Percentiles rank a stretch among this genome's conserved stretches.
phyloP scores from a whole-genome alignment of 2,888 invertebrate genomes.

The Dorcus hopei region DNA sequence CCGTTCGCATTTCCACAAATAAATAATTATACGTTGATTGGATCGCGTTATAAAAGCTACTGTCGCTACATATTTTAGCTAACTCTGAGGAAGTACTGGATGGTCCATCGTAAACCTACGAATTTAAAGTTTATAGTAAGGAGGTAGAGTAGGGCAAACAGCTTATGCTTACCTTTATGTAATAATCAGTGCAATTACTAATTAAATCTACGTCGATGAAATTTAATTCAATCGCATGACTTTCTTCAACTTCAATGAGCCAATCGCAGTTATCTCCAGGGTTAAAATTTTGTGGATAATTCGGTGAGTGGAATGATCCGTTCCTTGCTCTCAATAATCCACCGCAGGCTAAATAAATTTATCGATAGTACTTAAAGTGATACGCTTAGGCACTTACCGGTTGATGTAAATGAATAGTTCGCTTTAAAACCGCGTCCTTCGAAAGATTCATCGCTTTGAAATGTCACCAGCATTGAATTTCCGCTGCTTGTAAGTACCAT shows the following conservation, averaged over 20 bases:
- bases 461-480: constrained; percentile 67
- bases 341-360: constrained; percentile 64
- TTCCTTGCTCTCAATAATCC: constrained; percentile 59
- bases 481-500: constrained; percentile 60
- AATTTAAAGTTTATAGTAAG: no score
- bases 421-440: constrained; percentile 65
- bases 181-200: constrained; percentile 30
- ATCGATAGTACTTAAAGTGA: no score
- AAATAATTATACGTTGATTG: constrained; percentile 62
- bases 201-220: constrained; percentile 63
- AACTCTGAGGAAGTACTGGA: constrained; percentile 53
- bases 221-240: constrained; percentile 67
- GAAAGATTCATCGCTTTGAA: constrained; percentile 58
- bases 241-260: constrained; percentile 63
- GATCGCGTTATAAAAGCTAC: constrained; percentile 49
- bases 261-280: constrained; percentile 73
- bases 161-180: constrained; percentile 33
- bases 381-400: constrained; percentile 47
- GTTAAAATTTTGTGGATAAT: constrained; percentile 81
- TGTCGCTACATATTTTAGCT: constrained; percentile 56
- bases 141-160: no score
- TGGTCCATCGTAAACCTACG: constrained; percentile 54
- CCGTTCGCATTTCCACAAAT: constrained; percentile 63
- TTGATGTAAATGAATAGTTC: constrained; percentile 52
- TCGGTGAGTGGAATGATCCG: constrained; percentile 73